Conservation (phyloP, 92 coral and sea anemone species). For the Epizoanthus fatuus region DNA sequence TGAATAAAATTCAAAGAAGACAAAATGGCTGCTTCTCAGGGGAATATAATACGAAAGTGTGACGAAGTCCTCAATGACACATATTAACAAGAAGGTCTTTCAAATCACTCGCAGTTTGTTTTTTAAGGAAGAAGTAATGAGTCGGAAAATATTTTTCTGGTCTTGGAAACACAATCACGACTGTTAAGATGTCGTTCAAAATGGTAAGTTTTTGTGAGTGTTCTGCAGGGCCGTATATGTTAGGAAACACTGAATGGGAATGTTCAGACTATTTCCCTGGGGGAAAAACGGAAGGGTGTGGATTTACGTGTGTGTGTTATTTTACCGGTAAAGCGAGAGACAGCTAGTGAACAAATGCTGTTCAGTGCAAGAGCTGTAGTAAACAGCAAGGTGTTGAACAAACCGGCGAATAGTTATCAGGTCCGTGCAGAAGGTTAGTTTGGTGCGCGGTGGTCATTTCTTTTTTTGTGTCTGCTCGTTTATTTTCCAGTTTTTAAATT, state of each 20-base stretch:
- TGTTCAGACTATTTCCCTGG: background rate
- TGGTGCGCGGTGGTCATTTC: background rate
- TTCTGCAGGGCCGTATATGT: background rate
- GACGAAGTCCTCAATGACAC: background rate
- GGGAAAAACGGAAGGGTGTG: conserved; percentile 6
- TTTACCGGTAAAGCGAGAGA: background rate
- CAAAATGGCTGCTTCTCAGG: conserved; percentile 45
- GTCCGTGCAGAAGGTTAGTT: background rate
- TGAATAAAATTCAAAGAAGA: conserved; percentile 37
- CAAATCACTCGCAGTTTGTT: background rate
- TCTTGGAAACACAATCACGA: conserved; percentile 6
- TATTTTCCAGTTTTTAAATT: no score
- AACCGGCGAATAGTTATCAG: conserved; percentile 2
- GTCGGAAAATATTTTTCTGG: background rate
- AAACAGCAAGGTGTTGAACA: background rate
- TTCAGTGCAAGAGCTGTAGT: background rate
- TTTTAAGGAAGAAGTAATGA: background rate
- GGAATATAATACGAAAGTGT: background rate
- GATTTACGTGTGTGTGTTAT: background rate
- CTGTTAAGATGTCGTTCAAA: conserved; percentile 40
- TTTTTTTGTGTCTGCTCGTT: background rate
- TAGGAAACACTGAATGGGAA: background rate
- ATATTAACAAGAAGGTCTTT: no score
- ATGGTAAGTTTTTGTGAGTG: conserved; percentile 15
- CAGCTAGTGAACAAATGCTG: background rate